A percentile compares a stretch with the other conserved stretches of the same genome.
Conservation (phyloP, 2,113 vertebrate genomes). For the Acrocephalus kingi region DNA sequence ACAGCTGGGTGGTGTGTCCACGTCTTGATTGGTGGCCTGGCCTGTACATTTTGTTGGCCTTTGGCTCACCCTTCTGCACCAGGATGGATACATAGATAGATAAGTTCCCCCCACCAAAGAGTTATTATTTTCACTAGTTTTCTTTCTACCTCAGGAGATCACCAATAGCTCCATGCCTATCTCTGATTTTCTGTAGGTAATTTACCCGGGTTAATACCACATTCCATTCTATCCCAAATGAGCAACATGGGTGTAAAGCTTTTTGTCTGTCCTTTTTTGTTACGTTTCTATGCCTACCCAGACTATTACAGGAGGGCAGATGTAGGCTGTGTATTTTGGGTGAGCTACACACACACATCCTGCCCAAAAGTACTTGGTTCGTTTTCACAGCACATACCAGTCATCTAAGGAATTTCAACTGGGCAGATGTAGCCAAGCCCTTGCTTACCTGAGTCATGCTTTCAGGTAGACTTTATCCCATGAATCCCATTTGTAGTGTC, state of each 20-base stretch:
- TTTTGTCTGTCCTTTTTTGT: not conserved
- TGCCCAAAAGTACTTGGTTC: not conserved
- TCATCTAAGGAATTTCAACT: not conserved
- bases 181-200: not conserved
- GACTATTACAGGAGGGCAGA: not conserved
- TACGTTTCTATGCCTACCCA: not conserved
- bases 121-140: not conserved
- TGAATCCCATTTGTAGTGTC: not conserved
- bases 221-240: not conserved
- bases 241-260: not conserved
- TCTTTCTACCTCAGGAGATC: not conserved
- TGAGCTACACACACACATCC: not conserved
- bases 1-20: accelerated
- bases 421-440: not conserved
- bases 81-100: not conserved
- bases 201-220: not conserved
- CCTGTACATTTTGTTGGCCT: not conserved
- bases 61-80: not conserved
- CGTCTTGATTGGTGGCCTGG: not conserved
- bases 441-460: not conserved
- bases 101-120: not conserved
- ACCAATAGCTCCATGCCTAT: not conserved
- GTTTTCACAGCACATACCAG: not conserved
- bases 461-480: not conserved
- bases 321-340: not conserved